A percentile compares a stretch with the other conserved stretches of the same genome.
These are phyloP conservation scores for Bucco capensis DNA, from an alignment of 2,113 vertebrate genomes.

Conservation along the genomic window DNA sequence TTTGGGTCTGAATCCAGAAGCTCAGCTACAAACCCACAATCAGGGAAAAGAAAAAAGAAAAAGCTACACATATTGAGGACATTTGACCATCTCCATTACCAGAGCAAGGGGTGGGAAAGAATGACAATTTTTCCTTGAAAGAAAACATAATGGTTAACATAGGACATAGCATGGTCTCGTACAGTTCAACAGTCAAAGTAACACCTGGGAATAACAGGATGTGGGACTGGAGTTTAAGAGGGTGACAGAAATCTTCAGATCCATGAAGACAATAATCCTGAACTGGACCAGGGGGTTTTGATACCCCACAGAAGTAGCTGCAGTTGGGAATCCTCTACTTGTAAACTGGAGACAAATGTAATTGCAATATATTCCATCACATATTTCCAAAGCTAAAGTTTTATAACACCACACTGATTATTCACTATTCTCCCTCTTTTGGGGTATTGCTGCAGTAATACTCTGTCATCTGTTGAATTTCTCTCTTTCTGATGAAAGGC, in stretches of 20 bases:
- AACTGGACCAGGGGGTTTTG: not conserved
- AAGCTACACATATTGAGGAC: not conserved
- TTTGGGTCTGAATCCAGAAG: slow-evolving; percentile 3
- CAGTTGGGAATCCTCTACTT: not conserved
- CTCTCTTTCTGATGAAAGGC: not conserved
- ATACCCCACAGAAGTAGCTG: not conserved
- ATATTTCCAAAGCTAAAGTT: not conserved
- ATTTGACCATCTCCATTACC: not conserved
- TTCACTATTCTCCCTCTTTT: not conserved
- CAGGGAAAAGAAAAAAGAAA: accelerated
- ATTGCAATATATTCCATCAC: not conserved
- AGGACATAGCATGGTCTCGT: not conserved
- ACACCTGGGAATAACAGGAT: not conserved
- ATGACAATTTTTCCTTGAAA: not conserved
- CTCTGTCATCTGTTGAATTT: slow-evolving; percentile 1
- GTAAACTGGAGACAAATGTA: not conserved
- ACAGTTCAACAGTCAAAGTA: not conserved
- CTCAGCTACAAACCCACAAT: not conserved
- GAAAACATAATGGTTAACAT: not conserved
- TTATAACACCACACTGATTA: not conserved
- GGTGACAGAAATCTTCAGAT: not conserved
- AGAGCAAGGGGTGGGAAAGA: not conserved
- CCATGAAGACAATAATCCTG: not conserved
- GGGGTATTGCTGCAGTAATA: not conserved
- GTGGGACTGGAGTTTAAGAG: not conserved